Evolutionary conservation across 2,888 invertebrate genomes (phyloP).

Genomic region (Dinocampus coccinellae): DNA sequence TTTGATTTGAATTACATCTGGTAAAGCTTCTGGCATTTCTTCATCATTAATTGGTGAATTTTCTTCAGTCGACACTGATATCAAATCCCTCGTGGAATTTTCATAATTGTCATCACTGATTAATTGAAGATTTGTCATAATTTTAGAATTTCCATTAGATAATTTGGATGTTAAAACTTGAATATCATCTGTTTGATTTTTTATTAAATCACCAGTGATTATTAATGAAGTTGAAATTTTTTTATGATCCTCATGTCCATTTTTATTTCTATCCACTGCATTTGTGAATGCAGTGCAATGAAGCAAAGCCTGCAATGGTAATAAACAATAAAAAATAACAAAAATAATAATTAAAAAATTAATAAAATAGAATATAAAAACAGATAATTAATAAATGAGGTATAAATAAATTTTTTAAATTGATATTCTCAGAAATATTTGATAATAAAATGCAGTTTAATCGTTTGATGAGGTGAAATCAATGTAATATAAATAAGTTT

Average conservation of each 20-base stretch:
- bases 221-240: constrained; percentile 57
- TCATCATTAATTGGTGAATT: constrained; percentile 45
- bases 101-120: constrained; percentile 68
- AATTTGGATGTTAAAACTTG: constrained; percentile 74
- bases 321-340: constrained; percentile 14
- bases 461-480: constrained; percentile 45
- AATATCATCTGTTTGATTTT: constrained; percentile 60
- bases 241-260: constrained; percentile 45
- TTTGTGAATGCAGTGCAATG: constrained; percentile 44
- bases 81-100: constrained; percentile 72
- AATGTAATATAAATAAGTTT: constrained; percentile 7
- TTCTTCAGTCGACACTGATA: constrained; percentile 72
- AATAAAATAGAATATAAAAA: neutral
- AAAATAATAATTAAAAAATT: neutral
- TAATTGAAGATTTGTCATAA: constrained; percentile 72
- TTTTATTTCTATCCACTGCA: constrained; percentile 42
- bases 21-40: constrained; percentile 56
- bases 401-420: neutral
- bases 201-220: constrained; percentile 49
- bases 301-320: constrained; percentile 50
- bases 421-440: too few relatives aligned
- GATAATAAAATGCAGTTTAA: constrained; percentile 6
- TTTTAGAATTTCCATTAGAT: constrained; percentile 45
- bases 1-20: constrained; percentile 54
- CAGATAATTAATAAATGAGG: neutral